Conservation (phyloP, 2,888 invertebrate genomes). For the Acleris cristana region DNA sequence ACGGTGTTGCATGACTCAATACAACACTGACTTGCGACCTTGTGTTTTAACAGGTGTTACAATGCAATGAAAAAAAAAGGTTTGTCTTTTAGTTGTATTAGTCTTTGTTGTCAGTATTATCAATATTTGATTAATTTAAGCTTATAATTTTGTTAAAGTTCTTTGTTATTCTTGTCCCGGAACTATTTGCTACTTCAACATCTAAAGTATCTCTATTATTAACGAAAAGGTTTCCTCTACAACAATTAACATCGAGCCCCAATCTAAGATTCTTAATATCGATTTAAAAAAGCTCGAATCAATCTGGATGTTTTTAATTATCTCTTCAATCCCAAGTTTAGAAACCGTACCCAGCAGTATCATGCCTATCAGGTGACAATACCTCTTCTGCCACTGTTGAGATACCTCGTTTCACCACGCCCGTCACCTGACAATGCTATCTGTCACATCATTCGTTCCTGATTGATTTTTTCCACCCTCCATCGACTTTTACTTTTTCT, state of each 20-base stretch:
- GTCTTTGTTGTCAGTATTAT: conserved; percentile 15
- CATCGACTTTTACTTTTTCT: conserved; percentile 56
- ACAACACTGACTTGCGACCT: conserved; percentile 52
- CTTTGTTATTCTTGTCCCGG: neutral
- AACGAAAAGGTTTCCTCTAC: no score
- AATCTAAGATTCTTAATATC: neutral
- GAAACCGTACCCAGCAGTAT: conserved; percentile 20
- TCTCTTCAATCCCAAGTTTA: conserved; percentile 46
- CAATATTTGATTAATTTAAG: neutral
- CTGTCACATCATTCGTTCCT: conserved; percentile 76
- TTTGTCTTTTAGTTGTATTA: conserved; percentile 7
- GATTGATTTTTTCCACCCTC: conserved; percentile 75
- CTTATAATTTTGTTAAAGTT: neutral
- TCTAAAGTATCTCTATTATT: no score
- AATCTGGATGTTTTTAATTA: conserved; percentile 39
- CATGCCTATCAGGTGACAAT: conserved; percentile 73
- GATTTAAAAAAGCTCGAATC: neutral
- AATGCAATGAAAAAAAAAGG: conserved; percentile 19
- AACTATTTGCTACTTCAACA: neutral
- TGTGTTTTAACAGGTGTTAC: conserved; percentile 32
- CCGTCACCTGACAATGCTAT: conserved; percentile 69
- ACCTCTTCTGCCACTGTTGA: conserved; percentile 69
- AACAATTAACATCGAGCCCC: neutral
- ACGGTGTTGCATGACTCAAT: conserved; percentile 55
- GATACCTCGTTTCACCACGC: conserved; percentile 70